Base-by-base conservation (phyloP, 2,888 invertebrate genomes). In the Operophtera brumata region DNA sequence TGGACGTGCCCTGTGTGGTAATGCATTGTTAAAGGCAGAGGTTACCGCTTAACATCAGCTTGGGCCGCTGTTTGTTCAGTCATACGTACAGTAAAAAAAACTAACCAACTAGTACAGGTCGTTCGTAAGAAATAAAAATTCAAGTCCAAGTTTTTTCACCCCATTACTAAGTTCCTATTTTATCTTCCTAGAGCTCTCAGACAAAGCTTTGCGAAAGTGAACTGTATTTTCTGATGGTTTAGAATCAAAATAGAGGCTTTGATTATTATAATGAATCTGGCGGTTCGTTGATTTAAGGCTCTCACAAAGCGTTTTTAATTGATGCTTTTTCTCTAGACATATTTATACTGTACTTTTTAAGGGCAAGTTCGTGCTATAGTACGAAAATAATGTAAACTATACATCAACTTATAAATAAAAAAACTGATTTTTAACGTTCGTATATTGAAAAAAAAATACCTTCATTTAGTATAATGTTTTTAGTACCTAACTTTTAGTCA, bases 241-340 rank as follows among this genome's bases (percentile, higher is more conserved):
- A 28, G 44, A 20, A 20, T 41, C 3, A 45, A 49, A 52, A 36
- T 50, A n/a, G 8, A 3, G 13, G n/a, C 32, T 13, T 20, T 6
- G 5, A 7, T 25, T 40, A 7, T 25, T 40, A 26, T 60, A 58
- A 60, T 60, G 44, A 59, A 58, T 57, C 51, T 54, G 58, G 56
- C 58, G 7, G 40, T 37, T 34, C 32, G 13, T 40, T 58, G 53
- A 60, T 57, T 58, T 54, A 58, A 54, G 37, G 28, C 25, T 37
- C 62, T 63, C 43, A 47, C 60, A 57, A 66, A 66, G 62, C 55
- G 59, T 74, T 84, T 85, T 84, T 84, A 85, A 85, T 85, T 84
- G 78, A 80, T 75, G 77, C 73, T 82, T 82, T 83, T 83, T 82
- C 80, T 73, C 78, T 72, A 65, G 70, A 70, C 73, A 72, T 75